These are phyloP conservation scores for Athripsodes cinereus DNA, from an alignment of 2,888 invertebrate genomes.

Conservation along the genomic window DNA sequence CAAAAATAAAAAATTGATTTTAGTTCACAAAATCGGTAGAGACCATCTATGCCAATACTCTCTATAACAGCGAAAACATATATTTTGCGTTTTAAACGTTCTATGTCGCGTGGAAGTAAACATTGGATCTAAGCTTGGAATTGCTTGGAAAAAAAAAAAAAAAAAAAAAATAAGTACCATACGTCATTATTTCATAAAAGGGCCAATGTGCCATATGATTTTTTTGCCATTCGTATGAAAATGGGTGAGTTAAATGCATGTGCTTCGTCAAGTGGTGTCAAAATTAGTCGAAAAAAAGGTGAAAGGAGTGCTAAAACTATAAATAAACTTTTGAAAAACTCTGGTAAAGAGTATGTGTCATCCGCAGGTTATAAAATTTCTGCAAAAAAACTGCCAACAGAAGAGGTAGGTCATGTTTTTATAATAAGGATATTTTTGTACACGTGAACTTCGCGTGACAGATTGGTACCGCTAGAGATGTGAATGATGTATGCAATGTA, in stretches of 20 bases:
- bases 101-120: neutral
- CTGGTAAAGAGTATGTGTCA: neutral
- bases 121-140: too few relatives aligned
- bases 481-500: too few relatives aligned
- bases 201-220: neutral
- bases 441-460: neutral
- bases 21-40: neutral
- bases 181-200: neutral
- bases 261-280: neutral
- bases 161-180: neutral
- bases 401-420: neutral
- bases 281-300: neutral
- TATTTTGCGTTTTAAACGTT: neutral
- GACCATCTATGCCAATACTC: neutral
- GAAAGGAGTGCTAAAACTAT: neutral
- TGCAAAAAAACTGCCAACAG: neutral
- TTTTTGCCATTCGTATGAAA: neutral
- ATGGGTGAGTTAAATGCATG: neutral
- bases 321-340: neutral
- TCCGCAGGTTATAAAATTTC: neutral
- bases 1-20: neutral
- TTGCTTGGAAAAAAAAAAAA: too few relatives aligned
- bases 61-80: neutral
- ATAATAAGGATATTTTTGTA: neutral
- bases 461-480: neutral